A percentile compares a stretch with the other conserved stretches of the same genome.
These are phyloP conservation scores for Actinemys pallida DNA, from an alignment of 2,113 vertebrate species.

Conservation along the genomic window DNA sequence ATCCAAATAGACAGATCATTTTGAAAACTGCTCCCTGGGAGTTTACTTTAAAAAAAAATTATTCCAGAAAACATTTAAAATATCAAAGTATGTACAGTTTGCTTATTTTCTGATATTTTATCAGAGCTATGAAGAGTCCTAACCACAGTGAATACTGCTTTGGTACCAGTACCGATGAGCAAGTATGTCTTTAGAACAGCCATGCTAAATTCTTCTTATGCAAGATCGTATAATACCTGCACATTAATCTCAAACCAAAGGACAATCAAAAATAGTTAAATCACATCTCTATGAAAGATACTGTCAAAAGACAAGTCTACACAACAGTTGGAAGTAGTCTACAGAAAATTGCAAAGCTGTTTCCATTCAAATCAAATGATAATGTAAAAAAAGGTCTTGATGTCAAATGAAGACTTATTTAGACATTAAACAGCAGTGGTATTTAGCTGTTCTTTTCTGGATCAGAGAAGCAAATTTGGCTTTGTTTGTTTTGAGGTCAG, in stretches of 20 bases:
- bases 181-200: not conserved
- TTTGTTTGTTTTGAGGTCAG: not conserved
- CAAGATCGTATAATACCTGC: not conserved
- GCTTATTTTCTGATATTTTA: not conserved
- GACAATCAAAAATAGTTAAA: not conserved
- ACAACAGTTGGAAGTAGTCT: not conserved
- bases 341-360: not conserved
- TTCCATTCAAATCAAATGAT: not conserved
- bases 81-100: not conserved
- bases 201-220: not conserved
- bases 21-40: not conserved
- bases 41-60: not conserved
- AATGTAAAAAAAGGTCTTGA: not conserved
- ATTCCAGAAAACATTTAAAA: not conserved
- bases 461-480: not conserved
- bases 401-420: not conserved
- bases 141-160: not conserved
- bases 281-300: not conserved
- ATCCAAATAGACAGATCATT: not conserved
- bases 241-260: not conserved
- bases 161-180: not conserved
- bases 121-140: not conserved
- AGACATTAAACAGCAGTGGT: not conserved
- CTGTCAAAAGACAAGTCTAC: not conserved
- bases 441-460: not conserved